Percentiles rank a stretch among this genome's conserved stretches.
Conservation (phyloP, 2,888 invertebrate genomes). For the Eristalis intricaria region DNA sequence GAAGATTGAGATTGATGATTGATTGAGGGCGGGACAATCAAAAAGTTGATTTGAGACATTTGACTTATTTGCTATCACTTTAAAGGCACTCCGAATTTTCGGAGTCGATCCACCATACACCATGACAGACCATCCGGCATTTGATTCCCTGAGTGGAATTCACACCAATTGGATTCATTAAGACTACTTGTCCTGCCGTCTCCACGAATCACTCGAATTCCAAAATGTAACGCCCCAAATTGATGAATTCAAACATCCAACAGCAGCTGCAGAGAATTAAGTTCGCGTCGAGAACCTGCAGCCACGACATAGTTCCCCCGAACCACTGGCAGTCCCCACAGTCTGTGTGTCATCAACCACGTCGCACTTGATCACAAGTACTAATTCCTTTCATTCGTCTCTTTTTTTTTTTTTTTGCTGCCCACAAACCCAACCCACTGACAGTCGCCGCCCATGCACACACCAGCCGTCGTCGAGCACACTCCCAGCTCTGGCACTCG, state of each 20-base stretch:
- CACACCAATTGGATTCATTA: no score
- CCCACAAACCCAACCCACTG: not conserved
- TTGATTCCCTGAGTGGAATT: no score
- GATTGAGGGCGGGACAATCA: no score
- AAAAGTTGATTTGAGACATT: no score
- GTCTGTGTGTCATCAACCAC: not conserved
- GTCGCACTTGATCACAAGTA: not conserved
- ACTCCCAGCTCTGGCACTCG: constrained; percentile 11
- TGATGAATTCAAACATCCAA: not conserved
- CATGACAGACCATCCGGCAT: no score
- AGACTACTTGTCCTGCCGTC: not conserved
- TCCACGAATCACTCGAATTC: no score
- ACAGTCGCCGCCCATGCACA: not conserved
- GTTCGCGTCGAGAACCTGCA: not conserved
- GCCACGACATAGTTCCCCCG: not conserved
- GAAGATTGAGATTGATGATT: no score
- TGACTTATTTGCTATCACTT: no score
- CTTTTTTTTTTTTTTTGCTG: no score
- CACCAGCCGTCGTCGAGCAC: not conserved
- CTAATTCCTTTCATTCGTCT: not conserved
- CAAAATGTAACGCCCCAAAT: not conserved
- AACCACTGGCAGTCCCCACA: not conserved
- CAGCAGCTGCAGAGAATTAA: not conserved
- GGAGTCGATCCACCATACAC: no score
- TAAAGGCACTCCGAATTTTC: no score